Base-by-base conservation (phyloP, 2,113 vertebrate genomes). In the Gorsachius goisagi region DNA sequence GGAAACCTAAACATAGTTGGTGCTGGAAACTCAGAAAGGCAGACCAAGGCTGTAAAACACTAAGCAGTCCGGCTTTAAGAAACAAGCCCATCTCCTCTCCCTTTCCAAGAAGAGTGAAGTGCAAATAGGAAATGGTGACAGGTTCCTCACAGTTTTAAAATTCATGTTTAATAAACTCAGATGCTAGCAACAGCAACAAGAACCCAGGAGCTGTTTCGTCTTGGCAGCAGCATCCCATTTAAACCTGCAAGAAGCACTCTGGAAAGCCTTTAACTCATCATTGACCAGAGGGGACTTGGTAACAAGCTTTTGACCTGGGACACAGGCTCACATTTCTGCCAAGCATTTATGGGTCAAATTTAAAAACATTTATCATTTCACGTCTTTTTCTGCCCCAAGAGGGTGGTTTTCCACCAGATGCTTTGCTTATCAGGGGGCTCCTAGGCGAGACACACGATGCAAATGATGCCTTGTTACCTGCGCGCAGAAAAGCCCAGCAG, bases 111-210 rank as follows among this genome's bases (percentile, higher is more conserved):
- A 83, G 80, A 82, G 69, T 73, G 74, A 95, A 94, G 89, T 93
- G 90, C 84, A 96, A 96, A 97, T 80, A 95, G 95, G 93, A 97
- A 96, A 97, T 2, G 86, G 91, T 95, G 92, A 97, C 93, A 97
- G 93, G 91, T 80, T 92, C 92, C 45, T 97, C 67, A 64, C 37
- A 74, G 86, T 62, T 95, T 95, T 76, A 76, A 89, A 92, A 91
- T 62, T 76, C 69, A 39, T 82, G 84, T 95, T 94, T 94, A 94
- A 96, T 50, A 95, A 96, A 92, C 77, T 72, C 73, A 66, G 73
- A 82, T 93, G 89, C 77, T 92, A 93, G 92, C 71, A 93, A 96
- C 92, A 96, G 76, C 83, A 85, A 64, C 0, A 0, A 93, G 76
- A 92, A 74, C 30, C 45, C 12, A 5, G 56, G 83, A 90, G 89